Base-by-base conservation (phyloP, 2,113 vertebrate genomes). In the Dendropsophus ebraccatus region DNA sequence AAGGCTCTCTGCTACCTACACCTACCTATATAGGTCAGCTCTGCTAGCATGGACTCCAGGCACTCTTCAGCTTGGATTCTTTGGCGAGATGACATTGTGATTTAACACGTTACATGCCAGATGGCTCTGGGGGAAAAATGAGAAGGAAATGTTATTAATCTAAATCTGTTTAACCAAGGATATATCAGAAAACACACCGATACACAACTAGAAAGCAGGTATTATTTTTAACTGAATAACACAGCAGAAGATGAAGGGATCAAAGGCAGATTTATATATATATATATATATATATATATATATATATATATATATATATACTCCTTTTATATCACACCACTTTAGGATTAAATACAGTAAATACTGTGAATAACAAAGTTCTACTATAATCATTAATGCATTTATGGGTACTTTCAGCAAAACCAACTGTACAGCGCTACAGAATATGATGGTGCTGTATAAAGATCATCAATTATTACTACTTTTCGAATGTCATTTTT, bases 21-120 rank as follows among this genome's bases (percentile, higher is more conserved):
- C 77, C 50, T 80, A 80, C 84, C 84, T 86, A 86, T 86, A 70
- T 86, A 86, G 76, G 76, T 80, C 76, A 86, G 17, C 50, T 13
- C 17, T 9, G 23, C 60, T 12, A 69, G 32, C 81, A 54, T 37
- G 50, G 62, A 28, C 65, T 41, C 67, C 50, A 32, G 12, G 11
- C 30, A 35, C 37, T 56, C 25, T 25, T 16, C 0, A 30, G 28
- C 23, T n/a, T 14, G 23, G n/a, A 73, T 73, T 60, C 56, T 41
- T 41, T 8, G 23, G 23, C 13, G 25, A 41, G 16, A 21, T 81
- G 35, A 80, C 52, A 81, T 81, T 58, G 10, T 45, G 2, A 41
- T 28, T 81, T 81, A 81, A 81, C 78, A 5, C 35, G 21, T 81
- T 62, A 7, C 35, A 17, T 25, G 56, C 78, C 78, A 47, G 56